These are phyloP conservation scores for Alligator sinensis DNA, from an alignment of 2,113 vertebrate genomes.

Conservation along the genomic window DNA sequence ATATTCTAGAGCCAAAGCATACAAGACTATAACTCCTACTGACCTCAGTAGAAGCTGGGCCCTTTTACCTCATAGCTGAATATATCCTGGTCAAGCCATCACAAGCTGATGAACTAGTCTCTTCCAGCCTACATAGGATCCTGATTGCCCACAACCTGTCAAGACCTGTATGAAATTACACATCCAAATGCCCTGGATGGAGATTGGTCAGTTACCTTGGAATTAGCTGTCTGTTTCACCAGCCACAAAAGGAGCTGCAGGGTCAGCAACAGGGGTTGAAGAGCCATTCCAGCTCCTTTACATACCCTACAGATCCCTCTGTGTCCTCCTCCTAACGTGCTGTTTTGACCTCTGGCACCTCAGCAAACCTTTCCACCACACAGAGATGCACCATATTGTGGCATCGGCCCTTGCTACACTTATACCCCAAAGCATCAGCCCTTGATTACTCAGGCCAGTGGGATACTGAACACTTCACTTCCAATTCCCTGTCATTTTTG, in stretches of 20 bases:
- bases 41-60: neutral
- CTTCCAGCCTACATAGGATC: neutral
- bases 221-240: neutral
- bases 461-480: neutral
- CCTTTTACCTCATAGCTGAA: neutral
- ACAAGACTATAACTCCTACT: neutral
- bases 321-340: rapidly evolving
- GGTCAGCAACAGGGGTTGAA: neutral
- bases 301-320: neutral
- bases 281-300: neutral
- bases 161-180: neutral
- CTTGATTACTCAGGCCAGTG: neutral
- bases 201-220: neutral
- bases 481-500: rapidly evolving
- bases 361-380: neutral
- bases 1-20: neutral
- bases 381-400: neutral
- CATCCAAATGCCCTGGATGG: neutral
- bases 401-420: neutral
- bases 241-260: neutral
- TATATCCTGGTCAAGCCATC: neutral
- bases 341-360: rapidly evolving
- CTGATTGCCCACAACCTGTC: neutral
- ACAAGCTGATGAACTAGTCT: neutral
- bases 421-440: neutral